Evolutionary conservation across 2,888 invertebrate species (phyloP), one percentile per base, ranked within the genome.

Genomic region (Eupelmus urozonus): DNA sequence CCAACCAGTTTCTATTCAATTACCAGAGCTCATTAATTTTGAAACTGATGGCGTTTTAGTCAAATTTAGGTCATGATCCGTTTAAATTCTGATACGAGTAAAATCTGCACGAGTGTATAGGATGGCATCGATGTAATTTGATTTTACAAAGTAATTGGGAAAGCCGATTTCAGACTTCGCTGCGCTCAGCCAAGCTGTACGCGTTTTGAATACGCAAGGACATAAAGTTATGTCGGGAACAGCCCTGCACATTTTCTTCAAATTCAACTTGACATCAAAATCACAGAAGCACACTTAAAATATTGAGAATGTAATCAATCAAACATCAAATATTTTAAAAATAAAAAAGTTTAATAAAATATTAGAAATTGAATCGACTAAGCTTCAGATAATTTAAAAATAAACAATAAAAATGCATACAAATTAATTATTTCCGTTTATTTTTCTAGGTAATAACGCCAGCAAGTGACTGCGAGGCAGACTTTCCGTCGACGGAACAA

Each of bases 401-500:
- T 34, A 34, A 34, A 7, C 18, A 23, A 53, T 53, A 1, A 53
- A 66, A 40, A 66, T n/a, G 16, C 1, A 34, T 53, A 53, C 9
- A 60, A n/a, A 60, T 40, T 11, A 62, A 40, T 9, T 1, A n/a
- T 65, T 51, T 18, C 27, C 20, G 45, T 45, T 53, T 53, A 20
- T 49, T 53, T 42, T 42, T 20, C 23, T 67, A 90, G 89, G 87
- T 88, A 45, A 85, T 88, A 55, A 87, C 88, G 40, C 88, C 88
- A 53, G 87, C 85, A 42, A 88, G 87, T 70, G 89, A 89, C 81
- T 88, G 88, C 71, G 89, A 89, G 74, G 85, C 79, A 18, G 87
- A 88, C 70, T 88, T 87, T 34, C 86, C 88, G 42, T 86, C 88
- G 40, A 86, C 89, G 5, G 89, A 90, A 81, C 86, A 86, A 69